Percentiles rank a stretch among this genome's conserved stretches.
Evolutionary conservation across 30 jellyfish, hydroid and myxozoan species (phyloP).

Genomic region (Pelagia noctiluca): DNA sequence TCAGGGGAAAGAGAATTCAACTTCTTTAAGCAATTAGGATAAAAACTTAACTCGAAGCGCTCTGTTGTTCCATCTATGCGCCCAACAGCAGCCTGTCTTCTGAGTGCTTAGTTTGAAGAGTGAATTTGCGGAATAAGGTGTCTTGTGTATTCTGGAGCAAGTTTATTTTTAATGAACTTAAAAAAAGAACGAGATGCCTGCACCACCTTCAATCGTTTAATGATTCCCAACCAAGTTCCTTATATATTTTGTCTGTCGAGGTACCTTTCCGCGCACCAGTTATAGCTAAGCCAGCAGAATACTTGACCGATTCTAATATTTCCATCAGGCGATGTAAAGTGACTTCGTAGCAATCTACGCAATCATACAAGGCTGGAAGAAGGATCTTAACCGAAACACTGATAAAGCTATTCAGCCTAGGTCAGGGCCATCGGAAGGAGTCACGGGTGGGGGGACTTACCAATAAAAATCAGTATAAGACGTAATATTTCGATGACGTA

Average conservation of each 20-base stretch:
- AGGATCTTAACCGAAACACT: no score
- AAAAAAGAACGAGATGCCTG: constrained; percentile 52
- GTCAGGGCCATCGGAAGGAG: no score
- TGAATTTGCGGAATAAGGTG: neutral
- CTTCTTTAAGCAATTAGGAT: neutral
- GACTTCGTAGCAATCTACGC: no score
- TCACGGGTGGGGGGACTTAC: no score
- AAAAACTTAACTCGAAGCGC: constrained; percentile 19
- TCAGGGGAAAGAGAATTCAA: neutral
- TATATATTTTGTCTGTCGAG: constrained; percentile 41
- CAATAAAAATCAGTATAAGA: no score
- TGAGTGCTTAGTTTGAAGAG: constrained; percentile 38
- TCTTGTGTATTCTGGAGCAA: constrained; percentile 23
- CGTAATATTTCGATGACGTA: no score
- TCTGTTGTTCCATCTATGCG: constrained; percentile 45
- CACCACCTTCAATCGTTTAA: constrained; percentile 51
- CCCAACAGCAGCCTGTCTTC: constrained; percentile 55
- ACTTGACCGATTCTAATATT: neutral
- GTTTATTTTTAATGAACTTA: constrained; percentile 31
- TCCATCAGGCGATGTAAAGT: neutral
- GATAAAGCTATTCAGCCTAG: no score
- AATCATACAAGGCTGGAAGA: no score
- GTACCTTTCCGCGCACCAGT: constrained; percentile 70
- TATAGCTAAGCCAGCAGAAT: constrained; percentile 38
- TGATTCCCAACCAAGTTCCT: constrained; percentile 62